These are phyloP conservation scores for Stichodactyla helianthus DNA, from an alignment of 64 coral and sea anemone genomes.

Conservation along the genomic window DNA sequence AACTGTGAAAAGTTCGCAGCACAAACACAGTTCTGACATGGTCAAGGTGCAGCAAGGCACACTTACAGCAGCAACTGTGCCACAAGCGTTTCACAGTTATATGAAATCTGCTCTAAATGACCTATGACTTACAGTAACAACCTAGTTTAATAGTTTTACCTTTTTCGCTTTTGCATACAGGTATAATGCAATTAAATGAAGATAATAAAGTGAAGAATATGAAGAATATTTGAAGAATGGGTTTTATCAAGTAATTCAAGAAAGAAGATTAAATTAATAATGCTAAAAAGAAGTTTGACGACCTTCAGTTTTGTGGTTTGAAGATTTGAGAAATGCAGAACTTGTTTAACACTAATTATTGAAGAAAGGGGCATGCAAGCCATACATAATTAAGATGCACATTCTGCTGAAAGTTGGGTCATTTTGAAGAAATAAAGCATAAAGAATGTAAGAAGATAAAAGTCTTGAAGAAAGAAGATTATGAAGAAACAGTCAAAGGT, in stretches of 20 bases:
- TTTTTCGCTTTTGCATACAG: slow-evolving; percentile 30
- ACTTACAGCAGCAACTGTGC: no score
- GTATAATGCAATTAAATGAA: slow-evolving; percentile 1
- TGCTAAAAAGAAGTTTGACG: background rate
- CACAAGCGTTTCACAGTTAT: no score
- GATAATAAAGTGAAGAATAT: slow-evolving; percentile 23
- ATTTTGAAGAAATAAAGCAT: background rate
- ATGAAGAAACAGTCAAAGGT: background rate
- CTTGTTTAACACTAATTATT: background rate
- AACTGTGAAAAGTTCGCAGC: no score
- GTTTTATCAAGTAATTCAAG: slow-evolving; percentile 20
- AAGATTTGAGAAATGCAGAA: background rate
- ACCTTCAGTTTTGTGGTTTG: background rate
- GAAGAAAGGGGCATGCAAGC: background rate
- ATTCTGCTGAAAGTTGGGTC: background rate
- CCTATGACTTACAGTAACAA: background rate
- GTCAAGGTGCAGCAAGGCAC: no score
- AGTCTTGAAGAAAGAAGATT: background rate
- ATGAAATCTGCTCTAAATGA: no score
- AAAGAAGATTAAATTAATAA: slow-evolving; percentile 19
- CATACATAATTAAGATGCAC: background rate
- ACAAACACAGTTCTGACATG: no score
- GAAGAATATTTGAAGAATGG: slow-evolving; percentile 16
- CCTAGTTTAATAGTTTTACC: slow-evolving; percentile 15
- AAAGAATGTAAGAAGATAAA: background rate